Base-by-base conservation (phyloP, 2,888 invertebrate genomes). In the Imbricaverruca yamaguchii region DNA sequence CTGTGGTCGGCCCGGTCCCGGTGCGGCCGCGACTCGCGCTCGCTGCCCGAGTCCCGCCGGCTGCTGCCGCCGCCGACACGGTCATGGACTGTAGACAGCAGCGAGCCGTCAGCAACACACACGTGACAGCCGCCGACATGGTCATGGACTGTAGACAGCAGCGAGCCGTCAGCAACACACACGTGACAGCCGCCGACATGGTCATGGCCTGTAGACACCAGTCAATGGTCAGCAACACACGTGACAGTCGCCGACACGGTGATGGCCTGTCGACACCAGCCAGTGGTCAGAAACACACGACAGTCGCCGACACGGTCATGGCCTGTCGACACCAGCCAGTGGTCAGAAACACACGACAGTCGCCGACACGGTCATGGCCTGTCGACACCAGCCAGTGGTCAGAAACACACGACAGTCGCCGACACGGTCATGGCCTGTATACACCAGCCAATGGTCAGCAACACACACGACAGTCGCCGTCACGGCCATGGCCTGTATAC, bases 31-130 rank as follows among this genome's bases (percentile, higher is more conserved):
- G 18, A 53, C 18, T 74, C 74, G 9, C 74, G 74, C 74, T 74
- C 74, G 21, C 74, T 13, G 21, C 53, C 74, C 18, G 74, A 74
- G 18, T 74, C 74, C 53, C 74, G 74, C 74, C 74, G 74, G 21
- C 21, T 39, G 39, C 39, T 8, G 69, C 39, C 69, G 65, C 65
- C 23, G 23, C 39, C 39, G 39, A 39, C 39, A 39, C 39, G 39
- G 39, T 39, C 39, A 39, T 39, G 39, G 39, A 1, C 39, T 39
- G 39, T 4, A 1, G 39, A 39, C 39, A 39, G 2, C 39, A 39
- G 39, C 39, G 39, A 4, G 39, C 4, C 39, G 39, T 39, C 39
- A 39, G 39, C 39, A 39, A 39, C 39, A 39, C 39, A 39, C 39
- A 39, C 39, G n/a, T n/a, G 39, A 39, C 39, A 39, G 39, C n/a